Evolutionary conservation across 1,140 invertebrate species (phyloP), one percentile per base, ranked within the genome.

Genomic region (Drosophila busckii): DNA sequence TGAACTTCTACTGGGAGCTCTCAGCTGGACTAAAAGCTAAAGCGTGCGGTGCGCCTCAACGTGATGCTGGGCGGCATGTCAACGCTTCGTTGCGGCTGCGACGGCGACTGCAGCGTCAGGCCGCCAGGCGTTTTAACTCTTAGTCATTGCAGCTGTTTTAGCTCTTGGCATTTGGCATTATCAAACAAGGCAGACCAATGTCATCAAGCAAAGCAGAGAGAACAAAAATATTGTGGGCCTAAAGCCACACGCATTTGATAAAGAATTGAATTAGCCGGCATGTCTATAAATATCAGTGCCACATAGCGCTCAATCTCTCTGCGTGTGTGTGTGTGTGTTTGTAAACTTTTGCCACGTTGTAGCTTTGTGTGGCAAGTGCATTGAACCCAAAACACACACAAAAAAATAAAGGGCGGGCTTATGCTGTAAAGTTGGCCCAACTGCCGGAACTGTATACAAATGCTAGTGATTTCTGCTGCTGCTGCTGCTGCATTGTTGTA

Each of bases 381-480:
- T 62, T 82, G 75, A 82, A 70, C 75, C 65, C 44, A 45, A 34
- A 9, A 17, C 8, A 32, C 6, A 15, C 6, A 15, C 4, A 13
- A 15, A 13, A 8, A 53, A 7, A 49, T 38, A 58, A 60, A 60
- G 46, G 46, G 55, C 46, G 48, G 37, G 54, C 40, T 42, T n/a
- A 17, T 16, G 25, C 17, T 37, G 29, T 20, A 49, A 49, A 61
- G 58, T 61, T 48, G 58, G 40, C 32, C 31, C 48, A 53, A 41
- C 16, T 48, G 68, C 68, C 68, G 69, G 59, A 80, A 80, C 73
- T 80, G 41, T 34, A 80, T 64, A 68, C 54, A 64, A 78, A 80
- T 58, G 50, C 63, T 64, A 73, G 60, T 58, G 50, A 58, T 38
- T 50, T 42, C 4, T 34, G 4, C 28, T 50, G 3, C 10, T 34